Base-by-base conservation (phyloP, 2,888 invertebrate genomes). In the Caenorhabditis sp. region DNA sequence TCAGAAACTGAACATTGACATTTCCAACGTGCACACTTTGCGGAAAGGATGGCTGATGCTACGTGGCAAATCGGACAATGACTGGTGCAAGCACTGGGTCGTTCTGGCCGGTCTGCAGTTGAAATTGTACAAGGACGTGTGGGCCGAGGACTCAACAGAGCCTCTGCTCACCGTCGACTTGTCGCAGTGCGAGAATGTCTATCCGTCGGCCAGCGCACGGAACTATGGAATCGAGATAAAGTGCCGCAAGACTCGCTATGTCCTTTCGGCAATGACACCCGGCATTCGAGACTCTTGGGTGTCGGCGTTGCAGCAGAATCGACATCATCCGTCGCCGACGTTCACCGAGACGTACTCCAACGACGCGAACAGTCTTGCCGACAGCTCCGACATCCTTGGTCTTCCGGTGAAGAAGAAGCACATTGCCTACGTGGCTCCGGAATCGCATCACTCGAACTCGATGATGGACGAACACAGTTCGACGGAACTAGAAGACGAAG, bases 241-340 rank as follows among this genome's bases (percentile, higher is more conserved):
- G 89, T 91, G 91, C 68, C 86, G 88, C 0, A 78, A 86, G 9
- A 74, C 85, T 8, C 83, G 91, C 1, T 88, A 89, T 78, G 86
- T 90, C 1, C 81, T 91, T 3, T 90, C 90, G 1, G 91, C 91
- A 24, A 89, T 92, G 90, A 91, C 91, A 2, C 91, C 91, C 0
- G 91, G 91, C 18, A 91, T 91, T 53, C 86, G 91, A 6, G 91
- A 91, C 69, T 89, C 89, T n/a, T 91, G 91, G 91, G 90, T 92
- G 15, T 71, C 83, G 0, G 86, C 86, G 13, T 74, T 86, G 11
- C 86, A 86, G 67, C 86, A 86, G 50, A 84, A 84, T 35, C 78
- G 83, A 18, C 88, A 89, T 82, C 89, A 90, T 69, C 90, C 91
- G 2, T 91, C 91, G 11, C 91, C 91, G 26, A 89, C 89, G 5